Conservation (phyloP, 2,797 vertebrate genomes). For the Phaenicophaeus curvirostris region DNA sequence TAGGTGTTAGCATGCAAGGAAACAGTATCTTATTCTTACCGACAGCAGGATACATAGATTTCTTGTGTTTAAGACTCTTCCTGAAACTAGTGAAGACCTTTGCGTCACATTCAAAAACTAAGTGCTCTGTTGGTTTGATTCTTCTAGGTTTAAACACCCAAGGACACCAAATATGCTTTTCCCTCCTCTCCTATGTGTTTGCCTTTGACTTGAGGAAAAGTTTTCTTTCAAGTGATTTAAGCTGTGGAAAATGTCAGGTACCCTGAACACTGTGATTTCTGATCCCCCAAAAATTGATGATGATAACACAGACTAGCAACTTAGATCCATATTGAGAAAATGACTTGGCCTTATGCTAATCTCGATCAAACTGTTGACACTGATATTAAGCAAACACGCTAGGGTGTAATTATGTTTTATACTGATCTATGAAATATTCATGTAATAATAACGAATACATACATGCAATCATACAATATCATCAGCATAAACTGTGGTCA, state of each 20-base stretch:
- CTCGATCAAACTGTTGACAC: constrained; percentile 25
- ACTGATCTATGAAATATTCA: constrained; percentile 64
- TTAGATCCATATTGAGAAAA: neutral
- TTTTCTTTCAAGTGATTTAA: neutral
- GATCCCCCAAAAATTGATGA: neutral
- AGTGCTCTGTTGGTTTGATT: neutral
- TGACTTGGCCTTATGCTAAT: constrained; percentile 12
- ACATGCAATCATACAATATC: constrained; percentile 54
- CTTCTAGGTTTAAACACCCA: neutral
- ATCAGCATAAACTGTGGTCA: constrained; percentile 56
- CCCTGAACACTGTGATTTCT: neutral
- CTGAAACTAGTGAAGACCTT: neutral
- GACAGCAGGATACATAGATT: constrained; percentile 26
- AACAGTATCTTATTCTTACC: constrained; percentile 20
- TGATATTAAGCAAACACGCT: constrained; percentile 39
- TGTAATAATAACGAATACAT: constrained; percentile 43
- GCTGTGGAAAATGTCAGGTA: neutral
- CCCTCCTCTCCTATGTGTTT: neutral
- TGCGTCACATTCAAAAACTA: neutral
- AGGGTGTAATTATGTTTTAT: constrained; percentile 51
- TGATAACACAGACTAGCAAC: neutral
- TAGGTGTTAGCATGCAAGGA: neutral
- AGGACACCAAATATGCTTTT: neutral
- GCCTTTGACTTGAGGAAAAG: neutral
- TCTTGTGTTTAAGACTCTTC: constrained; percentile 16